Conservation (phyloP, 2,113 vertebrate genomes). For the Athene noctua region DNA sequence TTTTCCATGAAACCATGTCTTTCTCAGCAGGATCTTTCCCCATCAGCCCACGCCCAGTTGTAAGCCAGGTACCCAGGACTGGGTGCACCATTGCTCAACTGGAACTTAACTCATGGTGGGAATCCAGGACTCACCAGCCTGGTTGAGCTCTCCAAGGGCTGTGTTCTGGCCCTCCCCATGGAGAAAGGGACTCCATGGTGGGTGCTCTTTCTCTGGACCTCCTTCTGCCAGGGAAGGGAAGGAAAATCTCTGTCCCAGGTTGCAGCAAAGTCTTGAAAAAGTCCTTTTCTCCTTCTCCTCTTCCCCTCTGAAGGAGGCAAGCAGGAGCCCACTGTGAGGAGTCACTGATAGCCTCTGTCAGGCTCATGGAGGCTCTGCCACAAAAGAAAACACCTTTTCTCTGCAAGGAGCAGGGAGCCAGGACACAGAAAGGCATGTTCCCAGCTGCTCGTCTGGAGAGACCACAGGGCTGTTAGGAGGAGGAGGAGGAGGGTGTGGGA, state of each 20-base stretch:
- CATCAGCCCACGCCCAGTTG: not conserved
- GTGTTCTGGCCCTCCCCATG: not conserved
- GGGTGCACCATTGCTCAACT: not conserved
- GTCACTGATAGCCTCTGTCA: not conserved
- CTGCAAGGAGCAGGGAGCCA: not conserved
- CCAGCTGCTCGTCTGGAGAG: not conserved
- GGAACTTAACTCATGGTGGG: not conserved
- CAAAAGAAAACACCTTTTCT: not conserved
- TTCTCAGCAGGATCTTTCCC: not conserved
- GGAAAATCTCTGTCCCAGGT: not conserved
- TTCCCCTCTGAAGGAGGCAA: not conserved
- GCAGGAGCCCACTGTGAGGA: not conserved
- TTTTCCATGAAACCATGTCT: not conserved
- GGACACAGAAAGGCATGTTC: not conserved
- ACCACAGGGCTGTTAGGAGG: not conserved
- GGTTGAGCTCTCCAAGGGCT: not conserved
- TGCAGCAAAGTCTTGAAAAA: not conserved
- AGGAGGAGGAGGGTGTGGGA: constrained; percentile 35
- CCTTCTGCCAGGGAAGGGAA: not conserved
- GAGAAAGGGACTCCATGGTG: fast-evolving
- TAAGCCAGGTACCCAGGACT: not conserved
- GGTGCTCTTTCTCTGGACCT: not conserved
- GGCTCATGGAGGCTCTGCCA: not conserved
- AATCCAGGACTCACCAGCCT: not conserved
- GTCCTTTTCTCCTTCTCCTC: no score